A percentile compares a stretch with the other conserved stretches of the same genome.
Conservation (phyloP, 2,888 invertebrate genomes). For the Miltochrista miniata region DNA sequence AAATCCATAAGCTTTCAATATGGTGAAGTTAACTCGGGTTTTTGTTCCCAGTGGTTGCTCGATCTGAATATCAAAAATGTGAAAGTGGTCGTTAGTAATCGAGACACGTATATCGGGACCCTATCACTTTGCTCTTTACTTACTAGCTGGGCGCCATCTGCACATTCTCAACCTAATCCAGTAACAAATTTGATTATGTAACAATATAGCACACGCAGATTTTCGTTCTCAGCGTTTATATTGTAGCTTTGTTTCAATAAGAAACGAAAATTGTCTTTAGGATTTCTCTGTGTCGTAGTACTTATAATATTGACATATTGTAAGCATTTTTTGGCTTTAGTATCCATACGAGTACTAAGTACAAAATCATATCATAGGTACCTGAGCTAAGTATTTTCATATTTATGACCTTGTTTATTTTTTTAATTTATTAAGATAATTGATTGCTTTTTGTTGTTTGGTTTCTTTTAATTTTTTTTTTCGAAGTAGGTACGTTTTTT, state of each 20-base stretch:
- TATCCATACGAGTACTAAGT: too few species aligned
- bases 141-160: slow-evolving; percentile 80
- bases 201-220: slow-evolving; percentile 56
- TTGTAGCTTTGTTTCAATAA: slow-evolving; percentile 34
- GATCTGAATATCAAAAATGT: slow-evolving; percentile 83
- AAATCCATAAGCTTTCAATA: slow-evolving; percentile 83
- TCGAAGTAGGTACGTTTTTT: too few species aligned
- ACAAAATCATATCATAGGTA: neutral
- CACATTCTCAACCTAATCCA: slow-evolving; percentile 78
- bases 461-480: too few species aligned
- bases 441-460: too few species aligned
- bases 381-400: too few species aligned
- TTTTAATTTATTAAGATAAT: too few species aligned
- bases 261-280: slow-evolving; percentile 16
- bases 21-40: slow-evolving; percentile 78
- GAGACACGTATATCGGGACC: slow-evolving; percentile 81
- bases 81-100: slow-evolving; percentile 79
- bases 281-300: slow-evolving; percentile 12
- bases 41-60: slow-evolving; percentile 76
- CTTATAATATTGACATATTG: neutral
- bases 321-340: neutral
- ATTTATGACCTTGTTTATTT: too few species aligned
- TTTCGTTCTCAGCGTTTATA: slow-evolving; percentile 39
- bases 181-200: slow-evolving; percentile 78
- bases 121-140: slow-evolving; percentile 83